Evolutionary conservation across 2,113 vertebrate genomes (phyloP).

Genomic region (cat (Felis catus)): F.catus_Fca126_mat1.0 CM031418.1:50308501-50309000

Average conservation of each 20-base stretch:
- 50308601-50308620: neutral
- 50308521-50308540: conserved; percentile 9
- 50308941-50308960: neutral
- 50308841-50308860: neutral
- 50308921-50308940: neutral
- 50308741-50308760: neutral
- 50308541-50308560: neutral
- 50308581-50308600: conserved; percentile 1
- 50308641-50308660: neutral
- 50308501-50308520: neutral
- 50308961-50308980: neutral
- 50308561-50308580: neutral
- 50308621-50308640: neutral
- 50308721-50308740: neutral
- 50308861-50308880: neutral
- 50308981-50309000: neutral
- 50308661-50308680: neutral
- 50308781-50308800: no score
- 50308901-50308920: neutral
- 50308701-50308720: neutral
- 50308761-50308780: neutral
- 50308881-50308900: neutral
- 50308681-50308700: neutral
- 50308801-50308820: neutral
- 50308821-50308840: neutral